phyloP scores from a whole-genome alignment of 2,888 invertebrate genomes.

The Teinopalpus imperialis region DNA sequence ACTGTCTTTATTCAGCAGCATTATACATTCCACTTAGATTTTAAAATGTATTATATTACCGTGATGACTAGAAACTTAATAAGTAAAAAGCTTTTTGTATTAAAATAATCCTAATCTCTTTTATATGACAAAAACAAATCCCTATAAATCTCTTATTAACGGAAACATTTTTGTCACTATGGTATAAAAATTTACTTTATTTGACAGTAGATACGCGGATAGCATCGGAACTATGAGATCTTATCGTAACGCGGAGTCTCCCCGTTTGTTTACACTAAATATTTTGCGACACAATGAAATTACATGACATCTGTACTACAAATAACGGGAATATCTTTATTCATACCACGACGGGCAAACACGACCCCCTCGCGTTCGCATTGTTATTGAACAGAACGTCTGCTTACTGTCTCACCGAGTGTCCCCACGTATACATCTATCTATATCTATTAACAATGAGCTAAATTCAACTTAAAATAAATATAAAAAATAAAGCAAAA shows the following conservation, averaged over 20 bases:
- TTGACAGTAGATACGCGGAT: constrained; percentile 49
- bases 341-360: constrained; percentile 75
- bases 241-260: constrained; percentile 68
- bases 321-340: constrained; percentile 82
- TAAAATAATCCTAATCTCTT: constrained; percentile 56
- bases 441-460: constrained; percentile 10
- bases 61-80: too few relatives aligned
- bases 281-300: constrained; percentile 80
- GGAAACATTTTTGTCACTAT: constrained; percentile 49
- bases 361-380: constrained; percentile 64
- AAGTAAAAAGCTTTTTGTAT: neutral
- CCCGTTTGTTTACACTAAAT: constrained; percentile 80
- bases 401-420: constrained; percentile 59
- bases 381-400: constrained; percentile 66
- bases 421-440: constrained; percentile 5
- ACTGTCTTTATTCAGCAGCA: too few relatives aligned
- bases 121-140: constrained; percentile 56
- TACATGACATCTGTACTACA: constrained; percentile 82
- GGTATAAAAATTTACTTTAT: constrained; percentile 67
- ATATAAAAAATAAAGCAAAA: too few relatives aligned
- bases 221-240: constrained; percentile 68
- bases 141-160: constrained; percentile 67
- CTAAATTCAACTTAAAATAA: constrained; percentile 18
- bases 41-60: too few relatives aligned
- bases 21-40: too few relatives aligned